Evolutionary conservation across 2,888 invertebrate species (phyloP).

Genomic region (Hydroisotoma schaefferi): DNA sequence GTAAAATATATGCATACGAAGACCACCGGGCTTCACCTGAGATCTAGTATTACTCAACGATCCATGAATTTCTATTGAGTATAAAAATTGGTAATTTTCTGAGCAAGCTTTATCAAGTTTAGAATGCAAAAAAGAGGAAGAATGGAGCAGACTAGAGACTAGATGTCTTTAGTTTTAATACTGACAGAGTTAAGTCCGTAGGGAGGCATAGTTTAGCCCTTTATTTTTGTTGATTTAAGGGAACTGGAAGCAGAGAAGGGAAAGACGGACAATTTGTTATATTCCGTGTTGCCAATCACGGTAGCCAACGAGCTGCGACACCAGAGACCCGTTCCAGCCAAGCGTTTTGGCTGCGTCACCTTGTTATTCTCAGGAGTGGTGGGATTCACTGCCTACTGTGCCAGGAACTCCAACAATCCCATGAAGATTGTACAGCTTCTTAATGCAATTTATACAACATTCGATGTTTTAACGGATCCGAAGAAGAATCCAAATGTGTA

Average conservation of each 20-base stretch:
- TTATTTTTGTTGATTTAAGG: constrained; percentile 51
- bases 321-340: constrained; percentile 82
- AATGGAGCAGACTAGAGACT: too few species aligned
- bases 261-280: constrained; percentile 89
- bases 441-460: constrained; percentile 88
- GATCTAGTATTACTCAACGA: too few species aligned
- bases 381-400: constrained; percentile 86
- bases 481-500: constrained; percentile 90
- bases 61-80: too few species aligned
- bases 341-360: constrained; percentile 83
- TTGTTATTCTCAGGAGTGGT: constrained; percentile 91
- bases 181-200: too few species aligned
- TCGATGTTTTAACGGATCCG: constrained; percentile 88
- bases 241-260: constrained; percentile 91
- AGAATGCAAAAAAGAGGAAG: too few species aligned
- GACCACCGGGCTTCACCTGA: too few species aligned
- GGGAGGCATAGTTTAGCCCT: too few species aligned
- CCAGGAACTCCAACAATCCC: constrained; percentile 84
- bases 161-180: too few species aligned
- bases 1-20: too few species aligned
- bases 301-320: constrained; percentile 94
- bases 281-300: constrained; percentile 88
- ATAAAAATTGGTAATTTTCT: neutral
- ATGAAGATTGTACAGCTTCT: constrained; percentile 95
- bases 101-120: neutral